Conservation (phyloP, 2,113 vertebrate species). For the Dromiciops gliroides region DNA sequence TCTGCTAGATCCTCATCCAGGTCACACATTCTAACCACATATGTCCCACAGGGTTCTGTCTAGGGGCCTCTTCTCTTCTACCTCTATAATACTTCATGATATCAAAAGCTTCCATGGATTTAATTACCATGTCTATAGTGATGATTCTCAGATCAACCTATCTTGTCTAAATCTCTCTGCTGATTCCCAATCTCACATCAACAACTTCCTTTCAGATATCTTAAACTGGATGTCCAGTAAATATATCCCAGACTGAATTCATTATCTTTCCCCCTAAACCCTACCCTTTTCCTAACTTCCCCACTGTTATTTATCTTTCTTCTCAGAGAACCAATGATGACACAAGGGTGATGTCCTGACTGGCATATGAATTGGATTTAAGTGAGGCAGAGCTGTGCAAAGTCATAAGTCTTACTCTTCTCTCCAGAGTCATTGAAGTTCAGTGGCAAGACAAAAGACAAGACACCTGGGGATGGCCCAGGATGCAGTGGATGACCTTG, state of each 20-base stretch:
- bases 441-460: neutral
- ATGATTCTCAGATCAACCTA: neutral
- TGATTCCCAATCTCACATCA: neutral
- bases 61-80: neutral
- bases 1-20: neutral
- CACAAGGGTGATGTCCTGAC: neutral
- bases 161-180: neutral
- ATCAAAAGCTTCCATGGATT: neutral
- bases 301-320: neutral
- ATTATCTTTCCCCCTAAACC: neutral
- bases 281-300: neutral
- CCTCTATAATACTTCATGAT: neutral
- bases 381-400: neutral
- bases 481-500: neutral
- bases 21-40: neutral
- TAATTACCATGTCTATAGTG: neutral
- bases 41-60: neutral
- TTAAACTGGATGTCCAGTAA: neutral
- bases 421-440: neutral
- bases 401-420: neutral
- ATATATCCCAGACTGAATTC: neutral
- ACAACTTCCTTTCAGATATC: neutral
- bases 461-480: neutral
- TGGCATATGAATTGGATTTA: neutral
- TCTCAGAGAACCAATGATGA: too few relatives aligned